Evolutionary conservation across 2,888 invertebrate species (phyloP), one percentile per base, ranked within the genome.

Genomic region (Trissoscelio sp.): DNA sequence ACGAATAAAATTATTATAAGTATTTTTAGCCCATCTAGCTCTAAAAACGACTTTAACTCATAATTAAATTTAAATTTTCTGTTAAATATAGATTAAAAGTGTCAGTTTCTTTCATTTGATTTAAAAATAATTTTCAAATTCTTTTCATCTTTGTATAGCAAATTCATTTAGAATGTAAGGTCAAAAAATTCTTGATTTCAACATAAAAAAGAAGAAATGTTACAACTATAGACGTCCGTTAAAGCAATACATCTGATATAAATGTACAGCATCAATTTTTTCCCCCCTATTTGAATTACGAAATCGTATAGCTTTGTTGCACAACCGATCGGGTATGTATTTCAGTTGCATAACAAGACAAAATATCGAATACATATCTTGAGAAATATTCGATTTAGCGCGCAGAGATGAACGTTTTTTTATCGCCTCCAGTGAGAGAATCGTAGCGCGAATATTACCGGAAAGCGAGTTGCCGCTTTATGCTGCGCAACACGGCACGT

Each of bases 361-460:
- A 69, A 60, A 67, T 60, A 58, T 66, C 60, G 20, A 62, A 67
- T 62, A 60, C 39, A 48, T 48, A 42, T 44, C 55, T 79, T 62
- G 62, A 55, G 69, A 57, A 73, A 73, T 66, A 73, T 79, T 74
- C 69, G 62, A 69, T 69, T 80, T 44, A 22, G 48, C 37, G 55
- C 24, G 53, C 60, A 11, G 53, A 70, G 75, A 58, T 80, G 78
- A 16, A 70, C 42, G 24, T 75, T 80, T 79, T 79, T 70, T 70
- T 74, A 69, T 69, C 60, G 67, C 79, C 62, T 62, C 14, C 34
- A 79, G 74, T 74, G 70, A 57, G 78, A 70, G 62, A 74, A 75
- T 75, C 64, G 64, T 60, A 64, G 44, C 12, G 78, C 58, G 79
- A 74, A 80, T 80, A 70, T 48, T 51, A 74, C 53, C 80, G 80